These are phyloP conservation scores for Actenoides lindsayi DNA, from an alignment of 2,113 vertebrate species.

Conservation along the genomic window DNA sequence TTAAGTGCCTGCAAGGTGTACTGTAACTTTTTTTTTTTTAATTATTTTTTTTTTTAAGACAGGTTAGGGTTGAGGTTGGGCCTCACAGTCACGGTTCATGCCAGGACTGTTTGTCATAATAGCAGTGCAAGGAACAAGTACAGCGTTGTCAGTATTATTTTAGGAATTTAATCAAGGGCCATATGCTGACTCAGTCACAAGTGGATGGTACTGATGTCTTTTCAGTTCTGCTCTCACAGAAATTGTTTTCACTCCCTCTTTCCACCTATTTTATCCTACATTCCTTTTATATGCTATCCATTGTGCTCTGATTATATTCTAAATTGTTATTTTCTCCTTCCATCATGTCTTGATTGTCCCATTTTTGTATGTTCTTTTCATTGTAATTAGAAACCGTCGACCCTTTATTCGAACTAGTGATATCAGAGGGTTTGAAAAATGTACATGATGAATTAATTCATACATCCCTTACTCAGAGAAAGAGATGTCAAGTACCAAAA, in stretches of 20 bases:
- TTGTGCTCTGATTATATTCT: neutral
- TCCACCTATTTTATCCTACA: neutral
- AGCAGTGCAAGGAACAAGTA: neutral
- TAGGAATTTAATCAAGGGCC: constrained; percentile 44
- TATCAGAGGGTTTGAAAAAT: neutral
- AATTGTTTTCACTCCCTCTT: neutral
- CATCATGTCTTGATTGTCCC: neutral
- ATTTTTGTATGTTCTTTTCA: neutral
- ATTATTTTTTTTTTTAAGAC: neutral
- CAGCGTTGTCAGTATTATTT: constrained; percentile 28
- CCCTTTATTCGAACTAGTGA: neutral
- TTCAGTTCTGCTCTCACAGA: neutral
- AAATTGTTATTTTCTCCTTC: neutral
- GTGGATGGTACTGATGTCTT: neutral
- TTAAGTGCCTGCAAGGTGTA: constrained; percentile 22
- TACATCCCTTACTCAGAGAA: neutral
- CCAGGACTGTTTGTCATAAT: constrained; percentile 31
- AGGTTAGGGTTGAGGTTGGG: neutral
- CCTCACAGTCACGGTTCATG: neutral
- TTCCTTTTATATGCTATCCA: neutral
- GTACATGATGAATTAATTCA: neutral
- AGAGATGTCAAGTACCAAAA: neutral
- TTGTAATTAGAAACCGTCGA: neutral
- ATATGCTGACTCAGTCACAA: constrained; percentile 38
- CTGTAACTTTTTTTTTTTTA: neutral